Percentiles rank a stretch among this genome's conserved stretches.
Conservation (phyloP, 2,797 vertebrate species). For the Poecile montanus region DNA sequence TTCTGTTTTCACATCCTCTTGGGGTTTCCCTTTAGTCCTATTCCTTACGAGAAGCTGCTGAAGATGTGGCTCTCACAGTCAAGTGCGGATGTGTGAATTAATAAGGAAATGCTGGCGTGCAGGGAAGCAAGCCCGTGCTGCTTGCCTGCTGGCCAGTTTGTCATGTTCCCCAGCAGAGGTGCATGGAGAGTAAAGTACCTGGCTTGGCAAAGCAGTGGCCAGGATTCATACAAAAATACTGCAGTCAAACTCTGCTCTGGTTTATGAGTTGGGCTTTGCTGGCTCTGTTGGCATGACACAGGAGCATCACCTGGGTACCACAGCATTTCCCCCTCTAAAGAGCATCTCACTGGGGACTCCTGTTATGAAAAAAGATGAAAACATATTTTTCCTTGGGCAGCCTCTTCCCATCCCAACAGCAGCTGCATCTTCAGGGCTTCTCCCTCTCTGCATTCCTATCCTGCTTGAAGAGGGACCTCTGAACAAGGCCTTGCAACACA, state of each 20-base stretch:
- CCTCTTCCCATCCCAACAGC: not conserved
- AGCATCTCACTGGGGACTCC: not conserved
- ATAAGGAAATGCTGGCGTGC: not conserved
- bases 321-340: not conserved
- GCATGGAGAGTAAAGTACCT: not conserved
- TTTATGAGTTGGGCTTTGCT: not conserved
- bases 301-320: not conserved
- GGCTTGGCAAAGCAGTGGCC: not conserved
- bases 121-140: not conserved
- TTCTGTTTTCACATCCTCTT: slow-evolving; percentile 36
- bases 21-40: not conserved
- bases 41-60: not conserved
- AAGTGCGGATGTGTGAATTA: not conserved
- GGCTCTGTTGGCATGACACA: not conserved
- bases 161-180: not conserved
- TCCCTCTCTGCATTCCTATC: not conserved
- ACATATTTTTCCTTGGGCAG: not conserved
- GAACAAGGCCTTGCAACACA: not conserved
- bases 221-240: not conserved
- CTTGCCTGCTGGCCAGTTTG: not conserved
- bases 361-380: not conserved
- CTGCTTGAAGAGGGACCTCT: not conserved
- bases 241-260: not conserved
- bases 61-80: not conserved
- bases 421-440: not conserved